Base-by-base conservation (phyloP, 1,140 invertebrate species). In the Steinernema feltiae region DNA sequence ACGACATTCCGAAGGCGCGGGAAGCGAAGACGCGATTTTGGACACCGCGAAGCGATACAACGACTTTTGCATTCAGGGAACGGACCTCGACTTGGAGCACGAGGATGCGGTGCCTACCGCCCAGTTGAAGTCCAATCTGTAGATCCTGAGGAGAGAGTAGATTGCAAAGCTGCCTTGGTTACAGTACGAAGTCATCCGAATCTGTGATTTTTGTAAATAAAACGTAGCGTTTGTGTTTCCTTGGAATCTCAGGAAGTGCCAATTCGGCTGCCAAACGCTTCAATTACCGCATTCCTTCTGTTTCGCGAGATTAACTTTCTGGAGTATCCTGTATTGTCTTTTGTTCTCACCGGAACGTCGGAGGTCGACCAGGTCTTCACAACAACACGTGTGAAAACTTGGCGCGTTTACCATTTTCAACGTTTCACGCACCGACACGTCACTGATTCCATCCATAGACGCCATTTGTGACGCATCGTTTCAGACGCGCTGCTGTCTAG, bases 31-130 rank as follows among this genome's bases (percentile, higher is more conserved):
- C 27, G 30, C 30, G 3, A 1, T 82, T 29, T 24, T 69, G 17
- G 73, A 80, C 46, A 71, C 77, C 30, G 79, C 79, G 12, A 46
- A 70, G n/a, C 71, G 81, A 32, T 80, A 80, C 69, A 32, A 2
- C 3, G 29, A 79, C 7, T 80, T 80, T 41, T 70, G 82, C 18
- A 29, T 82, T 12, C 81, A 83, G 41, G 79, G 80, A 21, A 83
- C 79, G 30, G 32, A n/a, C 17, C n/a, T 72, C 71, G 71, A 72
- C 21, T 32, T 32, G 32, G 41, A 72, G 21, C 27, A 48, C 29
- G 27, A 24, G 15, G 32, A 48, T n/a, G 41, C 15, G 15, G 41
- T 31, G 24, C 24, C 71, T 29, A 30, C 71, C 17, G 32, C 31
- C 24, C 71, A 32, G 15, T 32, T 41, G n/a, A 41, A 77, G 35